Base-by-base conservation (phyloP, 2,888 invertebrate genomes). In the Rotaria macrura region DNA sequence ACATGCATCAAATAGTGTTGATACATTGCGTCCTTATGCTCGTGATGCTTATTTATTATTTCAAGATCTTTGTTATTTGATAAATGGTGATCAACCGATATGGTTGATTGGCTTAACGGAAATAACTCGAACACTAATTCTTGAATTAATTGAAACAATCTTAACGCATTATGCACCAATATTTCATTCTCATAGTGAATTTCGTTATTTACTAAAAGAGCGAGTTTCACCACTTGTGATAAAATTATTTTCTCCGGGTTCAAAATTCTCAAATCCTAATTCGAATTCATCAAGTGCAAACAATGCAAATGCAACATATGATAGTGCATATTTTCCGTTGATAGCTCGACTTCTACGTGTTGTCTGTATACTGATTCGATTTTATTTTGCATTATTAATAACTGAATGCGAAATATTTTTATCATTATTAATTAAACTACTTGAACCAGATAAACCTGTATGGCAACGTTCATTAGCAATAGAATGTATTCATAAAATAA, bases 391-490 rank as follows among this genome's bases (percentile, higher is more conserved):
- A 88, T 89, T 90, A 20, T 90, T 95, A 95, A 94, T 95, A 52
- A 98, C 98, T 0, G 97, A 99, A 91, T 97, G 97, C 91, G 99
- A 99, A 92, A 98, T 99, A 90, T 98, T 99, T 91, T 92, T 99
- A 79, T 97, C 97, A 0, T 92, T 98, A 85, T 95, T 99, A 85
- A 95, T 98, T 57, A 97, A 98, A 91, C 98, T 99, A 92, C 92
- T 98, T 90, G 98, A 98, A 90, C 95, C 95, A 0, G 98, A 98
- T 90, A 96, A 97, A 91, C 96, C 96, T 4, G 89, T 94, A 87
- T 99, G 99, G 98, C 97, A 98, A 91, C 92, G 97, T 86, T 96
- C 96, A 2, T 91, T 97, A 85, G 97, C 98, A 0, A 91, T 99
- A 34, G 99, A 99, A 92, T 97, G 98, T 5, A 92, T 99, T 83